phyloP scores from a whole-genome alignment of 2,113 vertebrate genomes.

The Taxidea taxus region DNA sequence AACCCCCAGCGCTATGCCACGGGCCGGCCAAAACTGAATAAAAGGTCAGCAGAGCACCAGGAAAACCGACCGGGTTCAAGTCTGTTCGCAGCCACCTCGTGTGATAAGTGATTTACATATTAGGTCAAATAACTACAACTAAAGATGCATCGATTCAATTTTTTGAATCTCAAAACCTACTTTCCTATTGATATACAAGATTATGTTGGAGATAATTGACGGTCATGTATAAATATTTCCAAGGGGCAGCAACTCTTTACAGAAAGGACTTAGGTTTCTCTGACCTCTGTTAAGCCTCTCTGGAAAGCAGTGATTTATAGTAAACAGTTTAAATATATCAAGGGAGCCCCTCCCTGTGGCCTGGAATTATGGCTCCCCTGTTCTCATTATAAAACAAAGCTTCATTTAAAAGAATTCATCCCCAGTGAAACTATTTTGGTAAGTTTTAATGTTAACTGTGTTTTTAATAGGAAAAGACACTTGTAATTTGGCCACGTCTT shows the following conservation, averaged over 20 bases:
- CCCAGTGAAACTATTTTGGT: not conserved
- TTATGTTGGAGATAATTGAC: not conserved
- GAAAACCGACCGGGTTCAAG: not conserved
- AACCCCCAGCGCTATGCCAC: not conserved
- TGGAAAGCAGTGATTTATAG: conserved; percentile 27
- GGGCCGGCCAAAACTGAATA: not conserved
- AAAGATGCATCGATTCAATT: not conserved
- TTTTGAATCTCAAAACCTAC: not conserved
- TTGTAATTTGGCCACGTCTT: not conserved
- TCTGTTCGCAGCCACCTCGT: not conserved
- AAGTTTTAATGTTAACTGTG: not conserved
- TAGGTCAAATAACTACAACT: not conserved
- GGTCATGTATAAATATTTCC: not conserved
- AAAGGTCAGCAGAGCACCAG: not conserved
- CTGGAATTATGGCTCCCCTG: not conserved
- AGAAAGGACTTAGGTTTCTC: not conserved
- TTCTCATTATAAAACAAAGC: not conserved
- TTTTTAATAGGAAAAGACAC: not conserved
- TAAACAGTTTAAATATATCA: not conserved
- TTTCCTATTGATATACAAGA: not conserved
- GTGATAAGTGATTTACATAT: not conserved
- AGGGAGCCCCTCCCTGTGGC: not conserved
- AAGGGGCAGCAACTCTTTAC: not conserved
- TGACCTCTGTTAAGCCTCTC: not conserved
- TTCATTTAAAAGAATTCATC: not conserved